phyloP scores from a whole-genome alignment of 2,113 vertebrate species.

The Bubo bubo region DNA sequence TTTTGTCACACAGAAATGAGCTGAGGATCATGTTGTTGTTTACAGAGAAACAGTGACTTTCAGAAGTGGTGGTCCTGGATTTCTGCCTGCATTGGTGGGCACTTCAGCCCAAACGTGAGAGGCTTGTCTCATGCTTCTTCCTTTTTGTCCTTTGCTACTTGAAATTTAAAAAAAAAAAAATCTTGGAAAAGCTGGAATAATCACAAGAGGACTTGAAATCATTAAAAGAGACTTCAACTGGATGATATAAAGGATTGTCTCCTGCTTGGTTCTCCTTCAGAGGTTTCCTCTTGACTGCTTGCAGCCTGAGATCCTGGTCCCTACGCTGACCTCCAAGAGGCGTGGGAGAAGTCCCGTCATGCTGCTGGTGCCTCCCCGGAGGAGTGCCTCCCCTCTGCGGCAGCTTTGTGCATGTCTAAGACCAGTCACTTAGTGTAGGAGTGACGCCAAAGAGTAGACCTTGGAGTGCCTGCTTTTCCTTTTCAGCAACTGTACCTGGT shows the following conservation, averaged over 20 bases:
- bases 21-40: background rate
- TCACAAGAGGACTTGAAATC: background rate
- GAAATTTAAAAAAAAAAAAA: background rate
- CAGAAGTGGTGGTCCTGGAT: background rate
- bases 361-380: background rate
- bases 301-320: background rate
- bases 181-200: background rate
- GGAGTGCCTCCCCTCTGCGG: too few species aligned
- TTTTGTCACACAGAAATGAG: background rate
- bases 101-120: background rate
- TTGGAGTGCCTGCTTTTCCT: background rate
- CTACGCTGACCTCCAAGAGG: fast-evolving
- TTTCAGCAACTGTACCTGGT: background rate
- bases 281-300: background rate
- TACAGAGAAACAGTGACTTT: background rate
- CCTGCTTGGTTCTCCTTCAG: background rate
- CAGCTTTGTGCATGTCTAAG: background rate
- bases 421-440: background rate
- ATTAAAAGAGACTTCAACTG: background rate
- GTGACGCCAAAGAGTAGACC: fast-evolving
- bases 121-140: background rate
- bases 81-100: background rate
- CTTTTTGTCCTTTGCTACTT: background rate
- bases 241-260: background rate
- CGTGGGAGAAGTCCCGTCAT: fast-evolving